Percentiles rank a stretch among this genome's conserved stretches.
Evolutionary conservation across 1,140 invertebrate genomes (phyloP).

Genomic region (Drosophila orena): DNA sequence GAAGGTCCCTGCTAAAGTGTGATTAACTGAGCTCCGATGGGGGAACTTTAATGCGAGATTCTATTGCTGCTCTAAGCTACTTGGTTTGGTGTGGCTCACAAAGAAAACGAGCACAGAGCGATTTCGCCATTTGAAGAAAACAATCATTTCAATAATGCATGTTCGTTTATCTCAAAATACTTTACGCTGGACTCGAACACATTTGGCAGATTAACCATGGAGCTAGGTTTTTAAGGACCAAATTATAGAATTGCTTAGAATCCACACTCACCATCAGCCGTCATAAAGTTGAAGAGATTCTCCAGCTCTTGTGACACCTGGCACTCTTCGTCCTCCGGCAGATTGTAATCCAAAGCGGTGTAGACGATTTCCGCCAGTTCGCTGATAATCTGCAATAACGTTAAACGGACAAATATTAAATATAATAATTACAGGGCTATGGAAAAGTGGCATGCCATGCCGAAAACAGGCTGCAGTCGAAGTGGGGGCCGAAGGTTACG

Average conservation of each 20-base stretch:
- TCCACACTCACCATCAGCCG: slow-evolving; percentile 87
- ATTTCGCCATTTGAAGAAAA: slow-evolving; percentile 2
- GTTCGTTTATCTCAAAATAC: no score
- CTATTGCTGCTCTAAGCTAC: neutral
- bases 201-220: no score
- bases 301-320: slow-evolving; percentile 94
- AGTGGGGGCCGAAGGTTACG: slow-evolving; percentile 49
- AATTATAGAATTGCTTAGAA: no score
- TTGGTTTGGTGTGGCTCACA: neutral
- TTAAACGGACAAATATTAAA: slow-evolving; percentile 19
- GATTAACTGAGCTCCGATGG: neutral
- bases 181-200: no score
- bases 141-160: neutral
- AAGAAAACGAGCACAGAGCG: neutral
- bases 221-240: no score
- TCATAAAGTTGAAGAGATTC: slow-evolving; percentile 93
- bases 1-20: neutral
- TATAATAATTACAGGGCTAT: slow-evolving; percentile 12
- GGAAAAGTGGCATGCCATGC: slow-evolving; percentile 10
- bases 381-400: slow-evolving; percentile 89
- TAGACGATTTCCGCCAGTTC: slow-evolving; percentile 93
- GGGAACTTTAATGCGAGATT: slow-evolving; percentile 11
- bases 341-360: slow-evolving; percentile 94
- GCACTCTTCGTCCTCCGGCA: slow-evolving; percentile 93
- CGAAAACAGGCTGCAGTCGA: slow-evolving; percentile 17